phyloP scores from a whole-genome alignment of 2,113 vertebrate genomes.

The Neodon shergylaensis region DNA sequence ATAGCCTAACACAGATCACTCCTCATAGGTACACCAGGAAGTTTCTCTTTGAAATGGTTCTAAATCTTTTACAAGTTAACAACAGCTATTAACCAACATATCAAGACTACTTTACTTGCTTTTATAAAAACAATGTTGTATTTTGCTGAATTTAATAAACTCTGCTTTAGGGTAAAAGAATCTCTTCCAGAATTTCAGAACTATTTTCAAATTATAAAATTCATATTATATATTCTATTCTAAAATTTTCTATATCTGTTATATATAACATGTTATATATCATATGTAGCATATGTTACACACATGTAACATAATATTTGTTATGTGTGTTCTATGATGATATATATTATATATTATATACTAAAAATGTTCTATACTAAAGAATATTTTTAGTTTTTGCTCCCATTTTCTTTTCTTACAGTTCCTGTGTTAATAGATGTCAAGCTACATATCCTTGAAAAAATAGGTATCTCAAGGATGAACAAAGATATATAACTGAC shows the following conservation, averaged over 20 bases:
- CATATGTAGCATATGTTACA: too few species aligned
- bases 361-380: not conserved
- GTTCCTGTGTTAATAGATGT: not conserved
- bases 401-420: not conserved
- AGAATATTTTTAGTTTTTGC: not conserved
- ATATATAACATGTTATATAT: not conserved
- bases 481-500: too few species aligned
- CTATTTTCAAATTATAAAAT: not conserved
- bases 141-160: constrained; percentile 43
- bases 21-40: not conserved
- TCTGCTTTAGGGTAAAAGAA: not conserved
- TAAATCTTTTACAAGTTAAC: not conserved
- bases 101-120: not conserved
- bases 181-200: not conserved
- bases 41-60: too few species aligned
- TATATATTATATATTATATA: not conserved
- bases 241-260: not conserved
- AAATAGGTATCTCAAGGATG: not conserved
- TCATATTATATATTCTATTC: not conserved
- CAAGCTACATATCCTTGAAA: not conserved
- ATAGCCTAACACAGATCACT: not conserved
- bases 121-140: not conserved
- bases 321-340: not conserved
- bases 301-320: not conserved
- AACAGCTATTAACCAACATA: not conserved